These are phyloP conservation scores for Campylomormyrus tamandua DNA, from an alignment of 2,113 vertebrate genomes.

Conservation along the genomic window DNA sequence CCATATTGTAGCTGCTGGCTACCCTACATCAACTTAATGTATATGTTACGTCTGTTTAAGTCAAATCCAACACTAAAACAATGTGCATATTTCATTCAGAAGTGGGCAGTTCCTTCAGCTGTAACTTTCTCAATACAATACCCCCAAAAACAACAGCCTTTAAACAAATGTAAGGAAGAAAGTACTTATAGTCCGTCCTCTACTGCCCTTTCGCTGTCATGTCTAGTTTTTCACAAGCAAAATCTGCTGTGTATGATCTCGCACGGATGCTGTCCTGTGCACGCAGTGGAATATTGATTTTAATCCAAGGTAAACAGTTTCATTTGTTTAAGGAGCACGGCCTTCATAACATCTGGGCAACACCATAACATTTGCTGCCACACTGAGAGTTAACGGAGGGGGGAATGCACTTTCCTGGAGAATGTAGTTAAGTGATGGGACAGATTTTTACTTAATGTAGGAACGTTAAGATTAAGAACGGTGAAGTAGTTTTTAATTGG, in stretches of 20 bases:
- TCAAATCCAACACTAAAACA: background rate
- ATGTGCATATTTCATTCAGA: background rate
- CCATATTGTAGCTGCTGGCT: background rate
- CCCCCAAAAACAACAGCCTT: background rate
- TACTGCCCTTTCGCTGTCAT: background rate
- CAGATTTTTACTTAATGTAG: background rate
- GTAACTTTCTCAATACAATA: background rate
- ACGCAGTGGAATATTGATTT: conserved; percentile 10
- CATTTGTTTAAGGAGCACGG: background rate
- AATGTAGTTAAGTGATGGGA: background rate
- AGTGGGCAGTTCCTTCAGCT: background rate
- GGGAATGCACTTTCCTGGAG: background rate
- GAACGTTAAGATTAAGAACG: background rate
- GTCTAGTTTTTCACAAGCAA: background rate
- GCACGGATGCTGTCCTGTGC: background rate
- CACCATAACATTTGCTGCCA: background rate
- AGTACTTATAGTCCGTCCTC: background rate
- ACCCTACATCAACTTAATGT: background rate
- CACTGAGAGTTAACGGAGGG: background rate
- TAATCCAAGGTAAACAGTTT: conserved; percentile 9
- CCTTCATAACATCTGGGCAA: background rate
- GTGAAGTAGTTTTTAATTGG: background rate
- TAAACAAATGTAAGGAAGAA: background rate
- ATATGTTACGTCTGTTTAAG: background rate
- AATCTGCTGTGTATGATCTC: background rate